These are phyloP conservation scores for Tragelaphus imberbis DNA, from an alignment of 2,113 vertebrate species.

Conservation along the genomic window DNA sequence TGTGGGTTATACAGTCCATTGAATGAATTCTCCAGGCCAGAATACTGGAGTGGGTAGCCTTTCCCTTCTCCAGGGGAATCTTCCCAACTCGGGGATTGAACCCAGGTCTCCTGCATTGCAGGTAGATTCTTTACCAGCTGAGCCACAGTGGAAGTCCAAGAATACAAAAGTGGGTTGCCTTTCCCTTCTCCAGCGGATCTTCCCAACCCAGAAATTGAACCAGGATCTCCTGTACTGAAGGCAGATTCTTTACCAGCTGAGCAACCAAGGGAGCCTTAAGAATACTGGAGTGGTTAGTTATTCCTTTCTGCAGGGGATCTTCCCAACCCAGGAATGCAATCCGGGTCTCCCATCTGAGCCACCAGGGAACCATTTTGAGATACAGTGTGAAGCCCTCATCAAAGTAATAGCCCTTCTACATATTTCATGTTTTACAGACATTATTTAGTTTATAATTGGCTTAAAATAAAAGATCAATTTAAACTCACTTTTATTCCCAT, in stretches of 20 bases:
- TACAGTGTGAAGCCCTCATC: background rate
- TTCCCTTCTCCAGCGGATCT: background rate
- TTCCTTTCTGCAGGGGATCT: background rate
- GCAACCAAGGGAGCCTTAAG: background rate
- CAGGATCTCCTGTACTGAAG: background rate
- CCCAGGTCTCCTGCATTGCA: background rate
- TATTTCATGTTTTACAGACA: background rate
- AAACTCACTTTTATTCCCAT: background rate
- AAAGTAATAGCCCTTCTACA: background rate
- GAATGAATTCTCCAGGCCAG: background rate
- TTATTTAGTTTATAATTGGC: background rate
- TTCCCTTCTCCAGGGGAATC: background rate
- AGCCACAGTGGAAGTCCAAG: background rate
- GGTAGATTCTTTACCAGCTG: background rate
- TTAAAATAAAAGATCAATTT: background rate
- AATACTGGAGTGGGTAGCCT: background rate
- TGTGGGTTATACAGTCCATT: background rate
- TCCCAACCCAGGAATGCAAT: background rate
- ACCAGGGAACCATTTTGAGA: background rate
- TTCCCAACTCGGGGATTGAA: background rate
- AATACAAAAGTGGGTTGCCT: background rate
- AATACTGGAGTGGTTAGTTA: background rate
- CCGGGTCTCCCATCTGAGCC: background rate
- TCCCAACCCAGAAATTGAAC: background rate
- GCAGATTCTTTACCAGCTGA: background rate